Conservation (phyloP, 2,888 invertebrate species). For the Patella caerulea region DNA sequence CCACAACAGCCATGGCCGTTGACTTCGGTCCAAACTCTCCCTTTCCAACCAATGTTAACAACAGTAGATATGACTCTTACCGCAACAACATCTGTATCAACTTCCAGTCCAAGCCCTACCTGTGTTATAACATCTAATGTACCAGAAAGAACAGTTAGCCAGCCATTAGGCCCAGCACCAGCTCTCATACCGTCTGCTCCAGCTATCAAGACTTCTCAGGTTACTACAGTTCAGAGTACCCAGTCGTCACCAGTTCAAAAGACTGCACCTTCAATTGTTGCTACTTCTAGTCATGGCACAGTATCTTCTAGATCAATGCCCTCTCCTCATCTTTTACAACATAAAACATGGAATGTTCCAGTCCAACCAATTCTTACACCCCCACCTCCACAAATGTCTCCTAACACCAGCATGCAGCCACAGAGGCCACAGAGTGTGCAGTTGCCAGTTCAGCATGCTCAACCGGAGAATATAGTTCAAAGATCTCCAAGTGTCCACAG, state of each 20-base stretch:
- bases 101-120: neutral
- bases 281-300: neutral
- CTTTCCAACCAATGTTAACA: neutral
- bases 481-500: constrained; percentile 14
- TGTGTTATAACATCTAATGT: neutral
- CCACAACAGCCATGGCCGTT: neutral
- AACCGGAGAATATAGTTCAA: constrained; percentile 7
- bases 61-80: neutral
- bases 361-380: neutral
- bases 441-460: constrained; percentile 18
- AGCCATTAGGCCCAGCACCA: neutral
- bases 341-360: constrained; percentile 9
- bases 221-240: neutral
- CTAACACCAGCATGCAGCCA: constrained; percentile 23
- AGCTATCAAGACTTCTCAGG: neutral
- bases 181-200: neutral
- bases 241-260: neutral
- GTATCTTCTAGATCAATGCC: neutral
- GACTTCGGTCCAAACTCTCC: neutral
- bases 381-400: constrained; percentile 16
- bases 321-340: neutral
- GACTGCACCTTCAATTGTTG: neutral
- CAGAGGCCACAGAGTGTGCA: constrained; percentile 29
- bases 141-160: neutral
- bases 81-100: neutral